A percentile compares a stretch with the other conserved stretches of the same genome.
phyloP scores from a whole-genome alignment of 2,888 invertebrate genomes.

The Osmoderma eremita region DNA sequence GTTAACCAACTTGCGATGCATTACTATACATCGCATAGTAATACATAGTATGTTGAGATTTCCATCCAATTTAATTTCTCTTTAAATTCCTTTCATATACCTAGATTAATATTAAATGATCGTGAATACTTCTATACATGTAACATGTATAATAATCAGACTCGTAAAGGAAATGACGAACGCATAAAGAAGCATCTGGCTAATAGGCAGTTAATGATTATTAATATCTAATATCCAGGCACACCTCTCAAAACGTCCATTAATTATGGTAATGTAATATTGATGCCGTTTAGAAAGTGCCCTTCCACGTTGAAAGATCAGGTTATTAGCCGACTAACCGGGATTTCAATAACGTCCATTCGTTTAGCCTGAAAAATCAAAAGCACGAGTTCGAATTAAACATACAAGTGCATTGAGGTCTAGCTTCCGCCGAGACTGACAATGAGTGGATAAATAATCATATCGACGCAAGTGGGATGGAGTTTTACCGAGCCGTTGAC shows the following conservation, averaged over 20 bases:
- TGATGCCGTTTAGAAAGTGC: constrained; percentile 27
- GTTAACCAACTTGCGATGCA: no score
- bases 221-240: constrained; percentile 20
- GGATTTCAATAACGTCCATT: constrained; percentile 16
- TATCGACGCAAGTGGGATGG: constrained; percentile 8
- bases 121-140: no score
- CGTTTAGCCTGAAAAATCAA: constrained; percentile 24
- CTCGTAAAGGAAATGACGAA: no score
- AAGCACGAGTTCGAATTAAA: constrained; percentile 1
- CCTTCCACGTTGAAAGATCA: background rate
- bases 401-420: background rate
- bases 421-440: background rate
- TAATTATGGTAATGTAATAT: constrained; percentile 28
- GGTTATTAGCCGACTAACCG: constrained; percentile 38
- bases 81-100: no score
- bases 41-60: no score
- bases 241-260: background rate
- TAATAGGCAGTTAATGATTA: background rate
- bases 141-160: no score
- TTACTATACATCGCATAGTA: no score
- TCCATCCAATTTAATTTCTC: no score
- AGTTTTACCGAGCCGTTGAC: constrained; percentile 18
- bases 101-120: no score
- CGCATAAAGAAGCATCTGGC: no score
- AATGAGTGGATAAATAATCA: constrained; percentile 20